Base-by-base conservation (phyloP, 1,140 invertebrate species). In the Ctenoplectra terminalis region DNA sequence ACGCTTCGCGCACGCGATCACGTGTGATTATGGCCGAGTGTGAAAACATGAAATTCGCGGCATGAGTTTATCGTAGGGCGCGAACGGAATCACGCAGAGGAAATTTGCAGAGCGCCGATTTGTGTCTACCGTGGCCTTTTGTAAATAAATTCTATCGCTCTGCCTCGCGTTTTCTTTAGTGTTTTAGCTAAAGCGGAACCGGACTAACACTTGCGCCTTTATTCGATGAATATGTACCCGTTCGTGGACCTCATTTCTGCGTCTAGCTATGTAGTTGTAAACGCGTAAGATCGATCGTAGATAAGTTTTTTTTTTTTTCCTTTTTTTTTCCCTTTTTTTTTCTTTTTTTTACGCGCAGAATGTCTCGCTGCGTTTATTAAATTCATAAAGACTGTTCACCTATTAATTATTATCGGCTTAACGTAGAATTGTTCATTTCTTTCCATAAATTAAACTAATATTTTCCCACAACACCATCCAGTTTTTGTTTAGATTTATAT, bases 161-260 rank as follows among this genome's bases (percentile, higher is more conserved):
- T 56, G 81, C 43, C 34, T 66, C 46, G 31, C 23, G 29, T 76
- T 86, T 77, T 70, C 66, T 83, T 79, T 83, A 82, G 80, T 83
- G 74, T 82, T 83, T 83, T 71, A 85, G 56, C 77, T 81, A 69
- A 84, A 85, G 66, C 77, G 52, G 64, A 82, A 84, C 69, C 50
- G 43, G 6, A 15, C 48, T 61, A 54, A 72, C 67, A 52, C 48
- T 48, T n/a, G 54, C 56, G 48, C 46, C 37, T 56, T 67, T 54
- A 40, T 81, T 50, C 40, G 26, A 46, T 15, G 50, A 52, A 56
- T 50, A 50, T 40, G 52, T 34, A 46, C 31, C 61, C 50, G n/a
- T 56, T 48, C 64, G 54, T 50, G 58, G 52, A 37, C 54, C 40
- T 69, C 43, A 17, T 80, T 58, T 26, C 69, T 52, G 69, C 60